Evolutionary conservation across 2,888 invertebrate species (phyloP).

Genomic region (Drosophila maculinotata): DNA sequence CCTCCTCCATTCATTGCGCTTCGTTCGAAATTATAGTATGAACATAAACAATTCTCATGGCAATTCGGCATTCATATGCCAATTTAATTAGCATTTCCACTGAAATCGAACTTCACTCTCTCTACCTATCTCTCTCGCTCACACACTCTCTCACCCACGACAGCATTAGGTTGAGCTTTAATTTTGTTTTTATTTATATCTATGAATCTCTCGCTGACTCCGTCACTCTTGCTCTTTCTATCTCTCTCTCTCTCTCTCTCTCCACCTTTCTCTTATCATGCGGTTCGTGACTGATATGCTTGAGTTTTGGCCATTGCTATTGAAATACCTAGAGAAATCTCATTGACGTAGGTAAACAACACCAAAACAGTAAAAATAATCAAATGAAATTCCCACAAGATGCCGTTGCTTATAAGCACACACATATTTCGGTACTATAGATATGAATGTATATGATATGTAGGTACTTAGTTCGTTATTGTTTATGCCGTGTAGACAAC

Average conservation of each 20-base stretch:
- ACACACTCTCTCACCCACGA: constrained; percentile 28
- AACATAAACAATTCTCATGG: constrained; percentile 66
- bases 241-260: neutral
- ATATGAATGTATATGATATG: neutral
- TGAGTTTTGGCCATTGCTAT: constrained; percentile 29
- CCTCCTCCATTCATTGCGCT: constrained; percentile 61
- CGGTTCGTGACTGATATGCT: constrained; percentile 64
- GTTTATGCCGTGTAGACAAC: constrained; percentile 8
- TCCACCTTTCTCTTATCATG: constrained; percentile 44
- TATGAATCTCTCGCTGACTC: constrained; percentile 11
- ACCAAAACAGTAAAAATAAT: constrained; percentile 40
- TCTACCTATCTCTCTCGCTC: neutral
- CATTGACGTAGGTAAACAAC: constrained; percentile 69
- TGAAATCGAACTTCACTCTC: constrained; percentile 40
- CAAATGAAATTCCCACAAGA: constrained; percentile 50
- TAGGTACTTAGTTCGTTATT: neutral
- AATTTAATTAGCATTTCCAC: constrained; percentile 79
- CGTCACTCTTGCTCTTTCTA: neutral
- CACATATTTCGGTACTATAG: neutral
- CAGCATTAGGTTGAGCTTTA: constrained; percentile 7
- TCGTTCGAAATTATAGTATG: constrained; percentile 47
- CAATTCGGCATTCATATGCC: constrained; percentile 63
- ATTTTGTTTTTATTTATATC: constrained; percentile 26
- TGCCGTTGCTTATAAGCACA: constrained; percentile 44
- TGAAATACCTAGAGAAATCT: constrained; percentile 52